Conservation (phyloP, 2,797 vertebrate genomes). For the Podarcis lilfordi region DNA sequence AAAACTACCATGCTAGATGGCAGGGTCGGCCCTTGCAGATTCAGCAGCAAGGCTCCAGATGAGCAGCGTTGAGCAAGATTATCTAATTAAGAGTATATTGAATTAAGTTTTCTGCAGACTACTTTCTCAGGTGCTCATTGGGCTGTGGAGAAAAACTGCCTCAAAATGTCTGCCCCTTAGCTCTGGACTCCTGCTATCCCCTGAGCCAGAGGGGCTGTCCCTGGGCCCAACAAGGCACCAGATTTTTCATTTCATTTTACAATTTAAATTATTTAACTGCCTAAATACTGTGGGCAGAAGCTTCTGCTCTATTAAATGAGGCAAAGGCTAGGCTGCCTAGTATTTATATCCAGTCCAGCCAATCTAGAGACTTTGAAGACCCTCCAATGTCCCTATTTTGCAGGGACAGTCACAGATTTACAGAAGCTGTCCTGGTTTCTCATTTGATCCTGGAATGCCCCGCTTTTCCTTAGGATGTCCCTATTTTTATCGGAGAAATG, state of each 20-base stretch:
- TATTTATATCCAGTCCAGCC: not conserved
- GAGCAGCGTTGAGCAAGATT: not conserved
- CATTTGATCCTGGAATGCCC: no score
- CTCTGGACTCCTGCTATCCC: not conserved
- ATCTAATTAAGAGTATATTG: not conserved
- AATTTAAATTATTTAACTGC: not conserved
- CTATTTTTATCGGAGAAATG: no score
- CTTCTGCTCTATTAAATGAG: not conserved
- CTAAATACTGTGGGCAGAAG: not conserved
- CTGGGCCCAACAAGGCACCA: not conserved
- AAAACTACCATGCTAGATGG: not conserved
- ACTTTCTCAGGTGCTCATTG: not conserved
- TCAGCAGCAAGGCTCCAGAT: not conserved
- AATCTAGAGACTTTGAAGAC: not conserved
- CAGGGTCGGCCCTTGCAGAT: not conserved
- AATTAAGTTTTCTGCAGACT: not conserved
- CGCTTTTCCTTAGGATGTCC: no score
- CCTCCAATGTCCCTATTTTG: no score
- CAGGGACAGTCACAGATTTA: no score
- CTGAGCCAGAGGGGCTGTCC: not conserved
- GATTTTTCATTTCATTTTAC: not conserved
- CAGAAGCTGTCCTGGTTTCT: no score
- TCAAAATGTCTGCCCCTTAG: not conserved
- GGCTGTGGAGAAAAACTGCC: not conserved
- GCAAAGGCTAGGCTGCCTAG: not conserved